phyloP scores from a whole-genome alignment of 2,113 vertebrate genomes.

The Pygoscelis adeliae region DNA sequence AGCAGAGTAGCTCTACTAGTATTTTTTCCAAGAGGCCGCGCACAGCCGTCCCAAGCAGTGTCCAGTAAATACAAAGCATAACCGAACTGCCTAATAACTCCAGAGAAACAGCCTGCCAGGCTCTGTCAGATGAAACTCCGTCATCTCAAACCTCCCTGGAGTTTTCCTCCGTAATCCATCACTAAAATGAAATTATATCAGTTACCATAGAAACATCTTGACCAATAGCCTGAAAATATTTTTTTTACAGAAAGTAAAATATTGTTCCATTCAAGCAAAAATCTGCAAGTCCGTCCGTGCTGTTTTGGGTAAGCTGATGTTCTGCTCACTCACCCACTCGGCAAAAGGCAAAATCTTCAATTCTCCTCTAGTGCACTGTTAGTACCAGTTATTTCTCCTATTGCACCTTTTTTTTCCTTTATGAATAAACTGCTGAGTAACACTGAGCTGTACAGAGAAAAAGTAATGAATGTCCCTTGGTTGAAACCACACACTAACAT shows the following conservation, averaged over 20 bases:
- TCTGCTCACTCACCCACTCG: not conserved
- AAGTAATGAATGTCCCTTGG: not conserved
- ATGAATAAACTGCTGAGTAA: not conserved
- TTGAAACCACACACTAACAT: rapidly evolving
- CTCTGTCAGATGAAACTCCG: not conserved
- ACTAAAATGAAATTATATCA: not conserved
- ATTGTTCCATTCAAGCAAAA: not conserved
- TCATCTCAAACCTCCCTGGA: not conserved
- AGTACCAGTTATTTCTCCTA: not conserved
- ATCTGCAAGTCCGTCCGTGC: not conserved
- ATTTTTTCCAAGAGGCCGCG: rapidly evolving
- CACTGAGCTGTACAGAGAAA: not conserved
- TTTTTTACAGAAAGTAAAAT: not conserved
- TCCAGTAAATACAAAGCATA: not conserved
- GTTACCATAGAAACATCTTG: constrained; percentile 52
- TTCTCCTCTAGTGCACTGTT: not conserved
- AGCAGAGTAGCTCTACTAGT: not conserved
- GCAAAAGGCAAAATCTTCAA: not conserved
- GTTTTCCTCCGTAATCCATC: not conserved
- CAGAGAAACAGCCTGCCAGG: not conserved
- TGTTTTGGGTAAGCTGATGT: not conserved
- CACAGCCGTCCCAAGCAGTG: rapidly evolving
- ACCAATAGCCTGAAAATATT: not conserved
- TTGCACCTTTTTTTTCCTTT: not conserved
- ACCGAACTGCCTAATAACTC: not conserved